Evolutionary conservation across 2,113 vertebrate genomes (phyloP).

Genomic region (Oreochromis tanganicae): DNA sequence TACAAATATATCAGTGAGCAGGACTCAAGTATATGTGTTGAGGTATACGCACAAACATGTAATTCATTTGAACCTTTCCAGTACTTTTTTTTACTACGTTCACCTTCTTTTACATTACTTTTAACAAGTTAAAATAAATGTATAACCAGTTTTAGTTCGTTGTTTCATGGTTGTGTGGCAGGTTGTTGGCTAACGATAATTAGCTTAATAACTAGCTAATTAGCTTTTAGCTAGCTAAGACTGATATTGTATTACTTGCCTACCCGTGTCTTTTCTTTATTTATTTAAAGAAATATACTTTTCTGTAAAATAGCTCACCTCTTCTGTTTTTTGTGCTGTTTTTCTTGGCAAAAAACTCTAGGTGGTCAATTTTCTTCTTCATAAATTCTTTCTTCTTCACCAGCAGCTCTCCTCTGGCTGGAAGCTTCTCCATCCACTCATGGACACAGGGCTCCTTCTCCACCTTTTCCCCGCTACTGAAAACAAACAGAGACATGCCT

Average conservation of each 20-base stretch:
- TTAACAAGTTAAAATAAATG: background rate
- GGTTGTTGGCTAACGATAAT: background rate
- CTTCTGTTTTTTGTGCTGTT: background rate
- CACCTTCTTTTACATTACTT: fast-evolving
- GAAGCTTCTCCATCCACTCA: background rate
- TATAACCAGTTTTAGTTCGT: background rate
- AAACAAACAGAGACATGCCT: background rate
- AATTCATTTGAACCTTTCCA: background rate
- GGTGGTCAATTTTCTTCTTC: background rate
- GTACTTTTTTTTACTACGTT: background rate
- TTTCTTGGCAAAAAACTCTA: background rate
- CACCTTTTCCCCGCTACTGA: background rate
- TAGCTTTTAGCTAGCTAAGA: background rate
- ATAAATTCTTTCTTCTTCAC: background rate
- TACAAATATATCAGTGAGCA: too few relatives aligned
- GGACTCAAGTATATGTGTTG: background rate
- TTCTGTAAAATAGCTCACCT: background rate
- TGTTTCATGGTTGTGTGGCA: background rate
- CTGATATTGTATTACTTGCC: background rate
- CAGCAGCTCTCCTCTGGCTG: background rate
- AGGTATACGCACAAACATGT: background rate
- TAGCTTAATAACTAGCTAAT: background rate
- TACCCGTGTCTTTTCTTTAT: background rate
- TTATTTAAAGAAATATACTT: fast-evolving
- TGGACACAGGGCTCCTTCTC: background rate